These are phyloP conservation scores for Drosophila sproati DNA, from an alignment of 1,140 invertebrate species.

Conservation along the genomic window DNA sequence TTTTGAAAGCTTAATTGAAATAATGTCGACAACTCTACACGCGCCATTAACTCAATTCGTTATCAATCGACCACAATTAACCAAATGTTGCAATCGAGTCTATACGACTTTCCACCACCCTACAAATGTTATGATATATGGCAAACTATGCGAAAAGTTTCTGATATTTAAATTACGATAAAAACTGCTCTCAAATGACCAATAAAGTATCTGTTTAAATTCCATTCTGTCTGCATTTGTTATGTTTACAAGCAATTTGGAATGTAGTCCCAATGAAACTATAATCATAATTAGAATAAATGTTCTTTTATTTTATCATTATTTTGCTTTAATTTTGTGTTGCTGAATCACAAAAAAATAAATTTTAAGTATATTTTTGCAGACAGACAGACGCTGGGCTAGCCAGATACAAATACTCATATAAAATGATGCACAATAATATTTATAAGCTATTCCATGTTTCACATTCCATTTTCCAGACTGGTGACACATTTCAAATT, in stretches of 20 bases:
- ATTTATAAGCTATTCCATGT: neutral
- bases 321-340: no score
- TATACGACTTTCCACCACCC: neutral
- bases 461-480: neutral
- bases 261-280: no score
- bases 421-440: neutral
- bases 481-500: conserved; percentile 31
- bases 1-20: conserved; percentile 2
- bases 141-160: no score
- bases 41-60: conserved; percentile 32
- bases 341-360: neutral
- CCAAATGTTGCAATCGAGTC: neutral
- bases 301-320: no score
- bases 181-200: no score
- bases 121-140: neutral
- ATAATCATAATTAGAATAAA: no score
- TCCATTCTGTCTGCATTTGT: no score
- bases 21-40: conserved; percentile 18
- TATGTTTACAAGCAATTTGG: no score
- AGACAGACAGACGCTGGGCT: neutral
- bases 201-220: no score
- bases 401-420: neutral
- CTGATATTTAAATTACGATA: no score
- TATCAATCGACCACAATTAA: conserved; percentile 24
- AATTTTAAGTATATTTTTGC: neutral